Percentiles rank a stretch among this genome's conserved stretches.
Evolutionary conservation across 1,140 invertebrate species (phyloP).

Genomic region (Adoxophyes honmai): DNA sequence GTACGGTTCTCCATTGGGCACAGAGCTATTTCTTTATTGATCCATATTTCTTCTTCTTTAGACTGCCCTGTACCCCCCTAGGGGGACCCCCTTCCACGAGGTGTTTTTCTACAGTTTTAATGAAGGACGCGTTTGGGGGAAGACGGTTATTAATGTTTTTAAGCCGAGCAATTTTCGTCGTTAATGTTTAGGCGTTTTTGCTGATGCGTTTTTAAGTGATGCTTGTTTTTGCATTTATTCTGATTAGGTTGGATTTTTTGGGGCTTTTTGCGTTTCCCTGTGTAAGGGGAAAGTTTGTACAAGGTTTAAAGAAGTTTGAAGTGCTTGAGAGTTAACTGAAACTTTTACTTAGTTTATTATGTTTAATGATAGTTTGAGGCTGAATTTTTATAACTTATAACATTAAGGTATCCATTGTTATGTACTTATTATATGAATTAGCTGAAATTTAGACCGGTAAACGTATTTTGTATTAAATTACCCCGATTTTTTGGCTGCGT

Average conservation of each 20-base stretch:
- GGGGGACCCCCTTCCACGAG: conserved; percentile 32
- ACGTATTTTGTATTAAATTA: no score
- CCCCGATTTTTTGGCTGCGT: no score
- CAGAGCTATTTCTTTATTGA: conserved; percentile 75
- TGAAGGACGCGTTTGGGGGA: conserved; percentile 50
- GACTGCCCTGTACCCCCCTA: conserved; percentile 46
- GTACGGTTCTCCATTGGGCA: conserved; percentile 73
- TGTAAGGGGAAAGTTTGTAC: no score
- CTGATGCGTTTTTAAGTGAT: conserved; percentile 29
- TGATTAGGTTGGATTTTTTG: neutral
- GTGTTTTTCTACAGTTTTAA: conserved; percentile 76
- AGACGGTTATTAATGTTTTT: conserved; percentile 73
- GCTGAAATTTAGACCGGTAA: no score
- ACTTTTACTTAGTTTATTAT: no score
- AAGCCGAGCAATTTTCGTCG: conserved; percentile 63
- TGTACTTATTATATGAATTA: no score
- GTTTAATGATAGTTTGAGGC: no score
- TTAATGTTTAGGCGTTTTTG: conserved; percentile 50
- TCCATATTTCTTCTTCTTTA: conserved; percentile 77
- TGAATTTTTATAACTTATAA: no score
- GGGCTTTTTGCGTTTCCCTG: no score
- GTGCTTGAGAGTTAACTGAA: no score
- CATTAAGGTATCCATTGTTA: no score
- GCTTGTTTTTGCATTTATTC: conserved; percentile 14
- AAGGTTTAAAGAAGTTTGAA: no score